These are phyloP conservation scores for Hoplodrina ambigua DNA, from an alignment of 2,888 invertebrate species.

Conservation along the genomic window DNA sequence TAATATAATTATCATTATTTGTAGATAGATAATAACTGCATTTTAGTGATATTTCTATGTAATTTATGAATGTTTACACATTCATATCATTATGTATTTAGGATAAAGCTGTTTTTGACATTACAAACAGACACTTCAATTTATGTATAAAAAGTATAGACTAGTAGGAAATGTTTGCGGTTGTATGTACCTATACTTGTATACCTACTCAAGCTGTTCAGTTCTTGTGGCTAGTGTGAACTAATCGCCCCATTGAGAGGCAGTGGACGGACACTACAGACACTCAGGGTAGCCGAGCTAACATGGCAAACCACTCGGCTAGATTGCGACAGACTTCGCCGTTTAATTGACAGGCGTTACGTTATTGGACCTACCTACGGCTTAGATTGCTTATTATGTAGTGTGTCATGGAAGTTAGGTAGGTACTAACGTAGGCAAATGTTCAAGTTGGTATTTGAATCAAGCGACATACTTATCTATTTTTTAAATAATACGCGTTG, in stretches of 20 bases:
- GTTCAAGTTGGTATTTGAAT: no score
- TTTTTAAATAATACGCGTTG: no score
- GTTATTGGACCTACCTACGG: not conserved
- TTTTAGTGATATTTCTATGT: no score
- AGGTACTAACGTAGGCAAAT: not conserved
- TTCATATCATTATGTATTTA: no score
- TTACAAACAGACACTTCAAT: no score
- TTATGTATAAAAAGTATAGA: not conserved
- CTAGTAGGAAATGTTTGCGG: not conserved
- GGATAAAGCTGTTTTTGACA: no score
- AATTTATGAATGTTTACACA: no score
- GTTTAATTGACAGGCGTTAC: slow-evolving; percentile 30
- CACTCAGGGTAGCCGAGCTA: slow-evolving; percentile 11
- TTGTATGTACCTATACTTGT: not conserved
- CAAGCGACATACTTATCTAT: no score
- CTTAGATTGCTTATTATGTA: not conserved
- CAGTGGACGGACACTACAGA: slow-evolving; percentile 16
- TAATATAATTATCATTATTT: no score
- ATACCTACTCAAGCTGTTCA: slow-evolving; percentile 10
- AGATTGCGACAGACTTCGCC: slow-evolving; percentile 6
- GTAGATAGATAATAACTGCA: no score
- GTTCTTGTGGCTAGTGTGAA: not conserved
- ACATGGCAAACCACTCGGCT: slow-evolving; percentile 35
- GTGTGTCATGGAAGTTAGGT: not conserved
- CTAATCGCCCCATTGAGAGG: slow-evolving; percentile 36